phyloP scores from a whole-genome alignment of 2,888 invertebrate species.

The Dryomyza anilis region DNA sequence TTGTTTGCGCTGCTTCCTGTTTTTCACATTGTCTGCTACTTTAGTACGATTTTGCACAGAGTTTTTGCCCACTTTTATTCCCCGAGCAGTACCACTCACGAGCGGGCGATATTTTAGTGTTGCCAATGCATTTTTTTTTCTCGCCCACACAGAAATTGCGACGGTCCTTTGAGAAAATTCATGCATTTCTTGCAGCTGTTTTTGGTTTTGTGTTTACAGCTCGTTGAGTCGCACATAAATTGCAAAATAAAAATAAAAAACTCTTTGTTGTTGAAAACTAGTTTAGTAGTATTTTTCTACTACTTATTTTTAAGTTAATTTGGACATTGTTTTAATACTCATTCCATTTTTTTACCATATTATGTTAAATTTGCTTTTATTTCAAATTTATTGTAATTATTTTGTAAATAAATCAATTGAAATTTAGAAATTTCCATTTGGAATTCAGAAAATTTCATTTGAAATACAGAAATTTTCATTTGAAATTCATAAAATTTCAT shows the following conservation, averaged over 20 bases:
- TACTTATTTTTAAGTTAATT: not conserved
- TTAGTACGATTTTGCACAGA: too few relatives aligned
- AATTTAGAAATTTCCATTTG: too few relatives aligned
- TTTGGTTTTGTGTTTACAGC: not conserved
- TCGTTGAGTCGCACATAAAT: not conserved
- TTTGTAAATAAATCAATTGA: not conserved
- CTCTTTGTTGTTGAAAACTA: not conserved
- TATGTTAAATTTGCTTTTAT: not conserved
- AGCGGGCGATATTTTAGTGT: slow-evolving; percentile 9
- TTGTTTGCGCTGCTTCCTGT: slow-evolving; percentile 16
- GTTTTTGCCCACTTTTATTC: not conserved
- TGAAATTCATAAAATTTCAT: too few relatives aligned
- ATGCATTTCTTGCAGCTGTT: not conserved
- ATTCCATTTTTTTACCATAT: not conserved
- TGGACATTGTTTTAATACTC: not conserved
- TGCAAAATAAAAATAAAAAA: not conserved
- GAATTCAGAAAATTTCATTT: too few relatives aligned
- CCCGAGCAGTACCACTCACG: not conserved
- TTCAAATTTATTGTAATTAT: not conserved
- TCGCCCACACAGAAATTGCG: not conserved
- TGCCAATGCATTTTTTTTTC: slow-evolving; percentile 4
- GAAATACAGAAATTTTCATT: too few relatives aligned
- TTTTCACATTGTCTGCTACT: slow-evolving; percentile 8
- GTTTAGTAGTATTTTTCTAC: too few relatives aligned
- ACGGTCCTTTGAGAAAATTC: not conserved